Conservation (phyloP, 2,113 vertebrate genomes). For the Antechinus flavipes region DNA sequence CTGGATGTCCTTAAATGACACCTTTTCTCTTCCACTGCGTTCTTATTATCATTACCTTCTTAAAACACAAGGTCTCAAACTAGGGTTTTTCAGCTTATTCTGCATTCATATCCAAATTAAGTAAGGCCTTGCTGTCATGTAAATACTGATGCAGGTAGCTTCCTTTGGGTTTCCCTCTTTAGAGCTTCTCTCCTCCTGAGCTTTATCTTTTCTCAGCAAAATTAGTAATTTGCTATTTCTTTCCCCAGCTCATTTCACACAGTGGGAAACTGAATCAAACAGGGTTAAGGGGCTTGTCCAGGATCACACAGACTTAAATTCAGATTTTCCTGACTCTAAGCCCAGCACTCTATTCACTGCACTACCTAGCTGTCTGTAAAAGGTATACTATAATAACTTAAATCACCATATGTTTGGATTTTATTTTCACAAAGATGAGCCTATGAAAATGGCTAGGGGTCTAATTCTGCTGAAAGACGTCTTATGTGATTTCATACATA, state of each 20-base stretch:
- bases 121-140: background rate
- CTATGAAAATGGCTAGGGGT: constrained; percentile 1
- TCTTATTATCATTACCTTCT: background rate
- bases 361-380: background rate
- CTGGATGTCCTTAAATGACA: background rate
- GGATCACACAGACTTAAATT: background rate
- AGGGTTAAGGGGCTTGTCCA: background rate
- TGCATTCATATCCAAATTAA: background rate
- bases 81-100: background rate
- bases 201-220: background rate
- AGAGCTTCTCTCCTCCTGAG: background rate
- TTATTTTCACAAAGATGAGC: background rate
- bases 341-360: background rate
- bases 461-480: background rate
- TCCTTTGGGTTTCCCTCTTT: background rate
- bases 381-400: background rate
- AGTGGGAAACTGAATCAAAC: background rate
- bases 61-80: background rate
- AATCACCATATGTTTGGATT: background rate
- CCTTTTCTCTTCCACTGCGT: background rate
- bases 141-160: background rate
- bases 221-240: background rate
- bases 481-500: background rate
- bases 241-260: background rate
- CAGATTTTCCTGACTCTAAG: background rate